Base-by-base conservation (phyloP, 2,113 vertebrate species). In the Tichodroma muraria region DNA sequence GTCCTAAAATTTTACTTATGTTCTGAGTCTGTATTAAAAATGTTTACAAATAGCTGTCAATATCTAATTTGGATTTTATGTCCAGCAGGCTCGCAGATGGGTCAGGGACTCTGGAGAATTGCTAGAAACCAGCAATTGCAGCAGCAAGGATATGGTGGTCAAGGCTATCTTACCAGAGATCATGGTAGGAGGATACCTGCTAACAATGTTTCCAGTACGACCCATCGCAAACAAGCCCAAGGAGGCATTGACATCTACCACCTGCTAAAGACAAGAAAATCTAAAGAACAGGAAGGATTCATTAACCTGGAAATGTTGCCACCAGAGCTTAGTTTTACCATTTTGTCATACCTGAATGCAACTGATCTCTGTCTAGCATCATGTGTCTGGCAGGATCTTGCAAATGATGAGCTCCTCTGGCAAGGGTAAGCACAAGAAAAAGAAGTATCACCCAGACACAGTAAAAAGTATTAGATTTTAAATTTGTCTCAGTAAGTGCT, bases 101-200 rank as follows among this genome's bases (percentile, higher is more conserved):
- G 99, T 99, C 99, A 99, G 95, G 99, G 97, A 96, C 98, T 99
- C 97, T 99, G 99, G 99, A 99, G 99, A 98, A 98, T 99, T 94
- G 98, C 98, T 97, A 99, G 98, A 97, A 99, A 98, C 97, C 99
- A 99, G 96, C 99, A 99, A 95, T 97, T 99, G 87, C 99, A 99
- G 71, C 98, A 98, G 71, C 98, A 99, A 97, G 98, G 98, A 80
- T 98, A 98, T 24, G 97, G 96, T 28, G 98, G 98, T 35, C 98
- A 97, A 94, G 97, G 97, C 83, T 98, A 95, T 97, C 96, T 98
- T 44, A 80, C 93, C 72, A 98, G 98, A 93, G 97, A 98, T 54
- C 97, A 98, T 93, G 96, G 96, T 80, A 92, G 98, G 96, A 97
- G 98, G 89, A 96, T 97, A 97, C 97, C 97, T 66, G 70, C 93